Evolutionary conservation across 2,888 invertebrate species (phyloP).

Genomic region (Chalcis sispes): DNA sequence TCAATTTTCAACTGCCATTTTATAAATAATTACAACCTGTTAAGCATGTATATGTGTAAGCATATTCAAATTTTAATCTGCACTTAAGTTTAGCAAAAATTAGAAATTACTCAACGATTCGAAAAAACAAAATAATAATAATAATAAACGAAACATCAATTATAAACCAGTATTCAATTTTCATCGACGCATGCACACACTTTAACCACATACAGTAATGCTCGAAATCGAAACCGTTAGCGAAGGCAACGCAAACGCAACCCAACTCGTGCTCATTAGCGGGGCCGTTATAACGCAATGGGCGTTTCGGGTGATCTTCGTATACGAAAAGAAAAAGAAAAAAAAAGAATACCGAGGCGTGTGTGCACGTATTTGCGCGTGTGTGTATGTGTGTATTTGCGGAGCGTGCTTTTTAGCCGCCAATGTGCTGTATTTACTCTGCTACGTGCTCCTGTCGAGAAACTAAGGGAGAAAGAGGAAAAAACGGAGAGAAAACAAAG

Average conservation of each 20-base stretch:
- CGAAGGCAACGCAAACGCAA: not conserved
- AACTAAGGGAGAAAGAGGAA: not conserved
- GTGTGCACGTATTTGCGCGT: not conserved
- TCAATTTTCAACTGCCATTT: no score
- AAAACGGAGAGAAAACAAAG: not conserved
- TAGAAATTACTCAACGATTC: no score
- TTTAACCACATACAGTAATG: conserved; percentile 1
- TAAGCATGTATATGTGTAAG: no score
- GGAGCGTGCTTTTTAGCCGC: conserved; percentile 7
- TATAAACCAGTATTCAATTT: no score
- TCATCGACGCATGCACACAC: not conserved
- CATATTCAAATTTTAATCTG: no score
- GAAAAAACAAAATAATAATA: no score
- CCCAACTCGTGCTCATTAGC: conserved; percentile 41
- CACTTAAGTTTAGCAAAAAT: no score
- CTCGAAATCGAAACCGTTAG: not conserved
- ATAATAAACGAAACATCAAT: no score
- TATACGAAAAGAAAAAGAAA: not conserved
- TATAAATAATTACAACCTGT: no score
- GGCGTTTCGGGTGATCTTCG: not conserved
- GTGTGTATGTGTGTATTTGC: conserved; percentile 5
- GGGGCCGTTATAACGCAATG: conserved; percentile 29
- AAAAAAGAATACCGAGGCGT: not conserved
- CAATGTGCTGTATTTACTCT: conserved; percentile 32
- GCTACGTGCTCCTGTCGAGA: not conserved